phyloP scores from a whole-genome alignment of 2,888 invertebrate genomes.

The Eristalis arbustorum region DNA sequence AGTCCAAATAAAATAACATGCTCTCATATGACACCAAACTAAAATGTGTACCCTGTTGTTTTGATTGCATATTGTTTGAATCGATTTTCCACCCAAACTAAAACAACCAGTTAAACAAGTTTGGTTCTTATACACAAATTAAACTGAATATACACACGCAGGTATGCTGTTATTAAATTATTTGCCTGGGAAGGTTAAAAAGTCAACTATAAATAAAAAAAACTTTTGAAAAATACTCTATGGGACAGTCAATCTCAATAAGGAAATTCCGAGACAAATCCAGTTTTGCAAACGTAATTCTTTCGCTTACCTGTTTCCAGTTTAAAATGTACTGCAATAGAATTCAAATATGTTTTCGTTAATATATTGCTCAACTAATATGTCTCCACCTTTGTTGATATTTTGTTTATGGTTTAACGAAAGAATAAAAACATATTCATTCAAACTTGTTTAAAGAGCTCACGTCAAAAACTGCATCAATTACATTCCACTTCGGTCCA shows the following conservation, averaged over 20 bases:
- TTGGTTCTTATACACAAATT: slow-evolving; percentile 1
- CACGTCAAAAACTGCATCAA: slow-evolving; percentile 48
- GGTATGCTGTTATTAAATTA: slow-evolving; percentile 35
- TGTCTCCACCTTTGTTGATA: slow-evolving; percentile 14
- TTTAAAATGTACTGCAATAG: slow-evolving; percentile 15
- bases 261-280: background rate
- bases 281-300: background rate
- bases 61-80: slow-evolving; percentile 43
- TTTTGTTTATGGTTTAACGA: slow-evolving; percentile 17
- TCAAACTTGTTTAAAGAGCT: slow-evolving; percentile 48
- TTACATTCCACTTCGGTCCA: slow-evolving; percentile 2
- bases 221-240: slow-evolving; percentile 5
- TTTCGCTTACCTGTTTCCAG: slow-evolving; percentile 47
- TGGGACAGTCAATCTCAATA: background rate
- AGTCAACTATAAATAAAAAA: slow-evolving; percentile 45
- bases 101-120: slow-evolving; percentile 63
- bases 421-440: slow-evolving; percentile 35
- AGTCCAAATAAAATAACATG: background rate
- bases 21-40: background rate
- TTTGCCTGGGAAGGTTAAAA: slow-evolving; percentile 54
- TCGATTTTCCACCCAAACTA: slow-evolving; percentile 65
- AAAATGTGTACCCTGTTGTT: slow-evolving; percentile 23
- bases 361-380: background rate
- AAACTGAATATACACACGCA: slow-evolving; percentile 2
- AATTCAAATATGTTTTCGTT: background rate